Percentiles rank a stretch among this genome's conserved stretches.
Evolutionary conservation across 2,113 vertebrate genomes (phyloP).

Genomic region (Datnioides undecimradiatus): DNA sequence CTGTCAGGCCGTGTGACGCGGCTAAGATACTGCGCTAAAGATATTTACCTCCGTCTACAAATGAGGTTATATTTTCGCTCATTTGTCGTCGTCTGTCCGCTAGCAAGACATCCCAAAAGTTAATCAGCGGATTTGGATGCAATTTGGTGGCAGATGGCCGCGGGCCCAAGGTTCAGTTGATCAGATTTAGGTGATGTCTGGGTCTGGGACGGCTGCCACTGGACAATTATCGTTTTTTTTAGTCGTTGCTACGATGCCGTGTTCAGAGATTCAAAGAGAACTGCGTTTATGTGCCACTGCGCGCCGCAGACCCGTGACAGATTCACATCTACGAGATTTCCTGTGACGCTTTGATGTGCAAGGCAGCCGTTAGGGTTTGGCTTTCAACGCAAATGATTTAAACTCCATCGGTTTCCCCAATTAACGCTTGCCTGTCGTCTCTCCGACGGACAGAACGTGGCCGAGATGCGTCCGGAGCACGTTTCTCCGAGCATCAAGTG

Average conservation of each 20-base stretch:
- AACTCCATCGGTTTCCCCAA: neutral
- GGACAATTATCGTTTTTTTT: constrained; percentile 39
- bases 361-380: neutral
- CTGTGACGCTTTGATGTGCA: constrained; percentile 7
- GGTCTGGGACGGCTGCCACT: constrained; percentile 49
- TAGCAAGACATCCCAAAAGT: constrained; percentile 45
- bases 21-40: constrained; percentile 34
- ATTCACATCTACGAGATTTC: neutral
- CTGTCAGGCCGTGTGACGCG: constrained; percentile 14
- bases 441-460: neutral
- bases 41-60: constrained; percentile 38
- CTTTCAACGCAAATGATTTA: constrained; percentile 12
- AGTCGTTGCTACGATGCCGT: constrained; percentile 3
- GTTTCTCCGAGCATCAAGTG: neutral
- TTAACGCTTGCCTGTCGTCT: constrained; percentile 18
- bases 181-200: constrained; percentile 55
- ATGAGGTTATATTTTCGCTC: constrained; percentile 40
- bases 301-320: neutral
- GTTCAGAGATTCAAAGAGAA: constrained; percentile 16
- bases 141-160: constrained; percentile 59
- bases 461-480: neutral
- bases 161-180: constrained; percentile 51
- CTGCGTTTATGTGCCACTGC: neutral
- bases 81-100: constrained; percentile 30
- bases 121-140: constrained; percentile 66